Percentiles rank a stretch among this genome's conserved stretches.
These are phyloP conservation scores for Lacanobia wlatinum DNA, from an alignment of 2,888 invertebrate species.

Conservation along the genomic window DNA sequence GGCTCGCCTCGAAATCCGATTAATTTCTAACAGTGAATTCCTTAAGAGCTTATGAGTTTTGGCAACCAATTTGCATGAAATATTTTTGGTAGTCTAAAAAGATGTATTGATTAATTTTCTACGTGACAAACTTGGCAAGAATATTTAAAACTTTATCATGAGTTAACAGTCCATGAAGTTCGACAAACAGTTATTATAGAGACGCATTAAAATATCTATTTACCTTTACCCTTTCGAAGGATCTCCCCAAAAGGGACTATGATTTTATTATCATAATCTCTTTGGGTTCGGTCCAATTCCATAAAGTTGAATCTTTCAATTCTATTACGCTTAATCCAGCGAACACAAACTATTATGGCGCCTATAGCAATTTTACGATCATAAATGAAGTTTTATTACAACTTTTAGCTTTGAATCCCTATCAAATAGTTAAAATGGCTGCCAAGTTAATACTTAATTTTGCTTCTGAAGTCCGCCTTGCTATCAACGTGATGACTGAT, in stretches of 20 bases:
- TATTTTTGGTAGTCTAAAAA: too few species aligned
- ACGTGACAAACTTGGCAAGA: background rate
- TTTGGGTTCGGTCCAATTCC: constrained; percentile 38
- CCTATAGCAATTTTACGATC: background rate
- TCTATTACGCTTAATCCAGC: constrained; percentile 13
- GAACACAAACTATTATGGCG: background rate
- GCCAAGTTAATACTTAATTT: too few species aligned
- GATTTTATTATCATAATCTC: constrained; percentile 55
- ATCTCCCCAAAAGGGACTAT: constrained; percentile 38
- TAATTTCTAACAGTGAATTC: too few species aligned
- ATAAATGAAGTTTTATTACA: background rate
- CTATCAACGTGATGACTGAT: too few species aligned
- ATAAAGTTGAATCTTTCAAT: constrained; percentile 20
- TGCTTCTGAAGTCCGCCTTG: too few species aligned
- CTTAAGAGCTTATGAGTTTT: too few species aligned
- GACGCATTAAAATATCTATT: constrained; percentile 10
- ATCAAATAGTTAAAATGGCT: background rate
- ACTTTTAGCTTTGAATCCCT: background rate
- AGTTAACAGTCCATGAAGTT: background rate
- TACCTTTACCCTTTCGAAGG: background rate
- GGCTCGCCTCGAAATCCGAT: too few species aligned
- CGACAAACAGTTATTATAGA: background rate
- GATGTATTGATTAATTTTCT: too few species aligned
- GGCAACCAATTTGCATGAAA: too few species aligned
- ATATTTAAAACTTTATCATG: constrained; percentile 5